Base-by-base conservation (phyloP, 1,140 invertebrate genomes). In the Pseudomyrmex pallidus region DNA sequence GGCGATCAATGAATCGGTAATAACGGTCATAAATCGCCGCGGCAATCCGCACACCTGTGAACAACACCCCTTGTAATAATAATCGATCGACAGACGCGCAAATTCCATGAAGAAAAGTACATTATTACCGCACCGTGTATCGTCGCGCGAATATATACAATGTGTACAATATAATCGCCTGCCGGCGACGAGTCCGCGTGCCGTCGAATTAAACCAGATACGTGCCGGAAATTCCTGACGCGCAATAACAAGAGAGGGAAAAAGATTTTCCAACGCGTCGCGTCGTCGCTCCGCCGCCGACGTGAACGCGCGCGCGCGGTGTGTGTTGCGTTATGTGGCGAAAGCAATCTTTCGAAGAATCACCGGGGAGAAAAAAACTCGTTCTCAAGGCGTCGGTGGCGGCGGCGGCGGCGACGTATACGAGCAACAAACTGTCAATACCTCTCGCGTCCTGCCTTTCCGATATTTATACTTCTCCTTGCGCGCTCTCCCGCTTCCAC, bases 291-390 rank as follows among this genome's bases (percentile, higher is more conserved):
- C 50, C 54, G 62, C n/a, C 52, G 63, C 46, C 56, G 82, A 52
- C 78, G 82, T 25, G 74, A 78, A 78, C 82, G 63, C 77, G 82
- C 25, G 35, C 25, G 35, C 35, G 35, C 35, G 35, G 5, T 35
- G 54, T 83, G 77, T 77, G 54, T 64, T 22, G 20, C 74, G 82
- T 66, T 61, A 77, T 59, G 61, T 61, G 68, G 54, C 63, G 46
- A 83, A 68, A 83, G 82, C 82, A 78, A 83, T 83, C 82, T 83
- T 66, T 78, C 44, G 63, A 48, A 13, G 82, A 78, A 83, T 83
- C 82, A 35, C 56, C 22, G 44, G 73, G 62, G 73, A 52, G 46
- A 76, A 78, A 67, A 66, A 67, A 66, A 63, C 74, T 64, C 78
- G 78, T 52, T 63, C 78, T 82, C 70, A 62, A 35, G 35, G 5